Percentiles rank a stretch among this genome's conserved stretches.
phyloP scores from a whole-genome alignment of 2,888 invertebrate species.

The Oeneis ivallda region DNA sequence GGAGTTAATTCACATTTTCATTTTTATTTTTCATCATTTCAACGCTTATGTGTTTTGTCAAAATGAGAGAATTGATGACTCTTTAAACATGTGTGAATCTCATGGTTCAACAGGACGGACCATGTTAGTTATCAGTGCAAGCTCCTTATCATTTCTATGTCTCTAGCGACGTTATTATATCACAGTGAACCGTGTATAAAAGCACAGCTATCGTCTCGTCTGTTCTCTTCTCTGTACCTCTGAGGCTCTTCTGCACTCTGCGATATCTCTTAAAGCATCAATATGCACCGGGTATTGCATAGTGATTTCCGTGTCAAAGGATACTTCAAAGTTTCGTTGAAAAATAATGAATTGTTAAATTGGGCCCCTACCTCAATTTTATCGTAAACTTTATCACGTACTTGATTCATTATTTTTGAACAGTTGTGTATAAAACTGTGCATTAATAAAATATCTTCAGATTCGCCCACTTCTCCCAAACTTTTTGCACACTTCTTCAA shows the following conservation, averaged over 20 bases:
- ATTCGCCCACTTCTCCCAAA: slow-evolving; percentile 43
- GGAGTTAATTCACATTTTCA: slow-evolving; percentile 23
- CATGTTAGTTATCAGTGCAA: slow-evolving; percentile 42
- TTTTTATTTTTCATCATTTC: slow-evolving; percentile 39
- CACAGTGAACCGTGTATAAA: slow-evolving; percentile 49
- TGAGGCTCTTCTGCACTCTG: slow-evolving; percentile 57
- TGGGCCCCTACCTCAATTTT: not conserved
- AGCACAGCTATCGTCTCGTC: slow-evolving; percentile 63
- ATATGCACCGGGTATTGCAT: slow-evolving; percentile 65
- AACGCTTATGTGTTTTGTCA: slow-evolving; percentile 30
- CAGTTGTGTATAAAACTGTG: slow-evolving; percentile 45
- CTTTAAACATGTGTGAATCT: slow-evolving; percentile 22
- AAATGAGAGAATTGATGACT: slow-evolving; percentile 19
- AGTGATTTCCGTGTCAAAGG: slow-evolving; percentile 58
- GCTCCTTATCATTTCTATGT: slow-evolving; percentile 33
- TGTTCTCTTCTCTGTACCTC: slow-evolving; percentile 45
- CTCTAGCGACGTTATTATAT: slow-evolving; percentile 30
- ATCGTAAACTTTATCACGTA: slow-evolving; percentile 4
- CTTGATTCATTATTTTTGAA: slow-evolving; percentile 59
- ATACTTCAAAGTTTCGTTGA: slow-evolving; percentile 42
- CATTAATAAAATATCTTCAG: slow-evolving; percentile 43
- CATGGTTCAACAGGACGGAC: slow-evolving; percentile 37
- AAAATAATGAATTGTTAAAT: slow-evolving; percentile 55
- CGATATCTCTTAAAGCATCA: slow-evolving; percentile 60
- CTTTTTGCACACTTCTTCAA: slow-evolving; percentile 54